Evolutionary conservation across 2,888 invertebrate genomes (phyloP).

Genomic region (Lithophane leautieri): DNA sequence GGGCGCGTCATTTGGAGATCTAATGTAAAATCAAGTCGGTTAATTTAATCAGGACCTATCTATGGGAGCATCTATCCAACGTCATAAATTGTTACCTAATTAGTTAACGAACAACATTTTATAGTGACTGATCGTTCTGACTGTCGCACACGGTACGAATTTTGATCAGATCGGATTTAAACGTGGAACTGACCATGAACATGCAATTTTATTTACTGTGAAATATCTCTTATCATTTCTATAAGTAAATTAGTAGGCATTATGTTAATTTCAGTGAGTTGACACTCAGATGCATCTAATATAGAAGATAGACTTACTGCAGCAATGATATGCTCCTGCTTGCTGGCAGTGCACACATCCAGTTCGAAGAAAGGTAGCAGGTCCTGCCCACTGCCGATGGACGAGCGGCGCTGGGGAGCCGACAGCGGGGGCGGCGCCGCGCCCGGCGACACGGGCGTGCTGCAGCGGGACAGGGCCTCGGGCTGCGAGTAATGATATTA

Average conservation of each 20-base stretch:
- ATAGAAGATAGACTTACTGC: slow-evolving; percentile 90
- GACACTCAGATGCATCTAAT: neutral
- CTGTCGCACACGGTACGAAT: neutral
- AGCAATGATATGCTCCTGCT: slow-evolving; percentile 96
- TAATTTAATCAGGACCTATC: too few species aligned
- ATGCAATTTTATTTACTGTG: neutral
- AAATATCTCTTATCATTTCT: neutral
- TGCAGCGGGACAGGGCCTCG: slow-evolving; percentile 95
- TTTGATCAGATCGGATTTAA: neutral
- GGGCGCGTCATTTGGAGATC: too few species aligned
- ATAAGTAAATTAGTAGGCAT: slow-evolving; percentile 19
- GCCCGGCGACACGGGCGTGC: slow-evolving; percentile 95
- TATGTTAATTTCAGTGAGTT: neutral
- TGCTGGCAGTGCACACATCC: slow-evolving; percentile 96
- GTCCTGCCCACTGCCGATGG: slow-evolving; percentile 85
- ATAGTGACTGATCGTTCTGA: too few species aligned
- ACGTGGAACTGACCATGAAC: neutral
- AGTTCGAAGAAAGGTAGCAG: slow-evolving; percentile 95
- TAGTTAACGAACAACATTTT: too few species aligned
- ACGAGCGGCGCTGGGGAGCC: slow-evolving; percentile 83
- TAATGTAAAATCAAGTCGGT: too few species aligned
- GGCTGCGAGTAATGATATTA: slow-evolving; percentile 87
- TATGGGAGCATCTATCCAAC: too few species aligned
- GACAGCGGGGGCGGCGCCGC: slow-evolving; percentile 77
- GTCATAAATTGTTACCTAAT: too few species aligned